These are phyloP conservation scores for Tetropium fuscum DNA, from an alignment of 2,888 invertebrate species.

Conservation along the genomic window DNA sequence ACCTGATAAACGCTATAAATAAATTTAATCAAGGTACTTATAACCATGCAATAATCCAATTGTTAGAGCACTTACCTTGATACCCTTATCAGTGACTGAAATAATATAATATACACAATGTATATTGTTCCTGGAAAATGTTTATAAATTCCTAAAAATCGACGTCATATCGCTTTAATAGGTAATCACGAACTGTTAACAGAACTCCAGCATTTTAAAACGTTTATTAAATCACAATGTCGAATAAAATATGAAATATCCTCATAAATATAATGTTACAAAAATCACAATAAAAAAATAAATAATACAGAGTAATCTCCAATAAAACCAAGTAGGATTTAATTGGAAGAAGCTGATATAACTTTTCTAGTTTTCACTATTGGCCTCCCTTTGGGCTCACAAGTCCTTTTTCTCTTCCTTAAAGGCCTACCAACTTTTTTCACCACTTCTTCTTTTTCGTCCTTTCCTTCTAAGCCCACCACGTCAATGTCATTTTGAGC, in stretches of 20 bases:
- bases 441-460: conserved; percentile 28
- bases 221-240: conserved; percentile 20
- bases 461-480: conserved; percentile 8
- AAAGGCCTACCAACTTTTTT: conserved; percentile 44
- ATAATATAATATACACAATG: no score
- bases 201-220: conserved; percentile 10
- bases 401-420: conserved; percentile 52
- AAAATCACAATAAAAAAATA: conserved; percentile 28
- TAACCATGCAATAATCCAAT: no score
- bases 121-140: conserved; percentile 24
- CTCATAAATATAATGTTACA: conserved; percentile 19
- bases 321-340: conserved; percentile 4
- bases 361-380: conserved; percentile 51
- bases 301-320: conserved; percentile 8
- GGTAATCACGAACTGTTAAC: not conserved
- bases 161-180: conserved; percentile 3
- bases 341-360: conserved; percentile 34
- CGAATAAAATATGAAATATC: conserved; percentile 13
- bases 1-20: no score
- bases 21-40: no score
- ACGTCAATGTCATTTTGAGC: conserved; percentile 24
- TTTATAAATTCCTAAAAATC: conserved; percentile 32
- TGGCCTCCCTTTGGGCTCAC: conserved; percentile 47
- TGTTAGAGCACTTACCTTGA: no score
- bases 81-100: no score